Evolutionary conservation across 1,140 invertebrate genomes (phyloP).

Genomic region (Heliconius melpomene): DNA sequence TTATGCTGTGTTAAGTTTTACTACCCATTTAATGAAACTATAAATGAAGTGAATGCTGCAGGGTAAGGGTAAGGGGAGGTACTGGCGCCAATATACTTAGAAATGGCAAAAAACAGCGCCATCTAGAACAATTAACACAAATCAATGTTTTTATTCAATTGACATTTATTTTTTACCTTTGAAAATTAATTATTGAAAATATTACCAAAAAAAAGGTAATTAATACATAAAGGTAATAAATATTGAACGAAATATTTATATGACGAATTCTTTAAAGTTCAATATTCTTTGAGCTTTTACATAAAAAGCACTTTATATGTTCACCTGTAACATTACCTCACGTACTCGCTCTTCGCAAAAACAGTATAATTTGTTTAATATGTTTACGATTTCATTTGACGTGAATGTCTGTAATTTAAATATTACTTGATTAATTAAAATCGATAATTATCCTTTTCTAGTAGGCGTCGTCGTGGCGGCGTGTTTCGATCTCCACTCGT

Average conservation of each 20-base stretch:
- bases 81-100: neutral
- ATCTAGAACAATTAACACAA: neutral
- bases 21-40: too few relatives aligned
- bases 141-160: slow-evolving; percentile 4
- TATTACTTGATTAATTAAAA: neutral
- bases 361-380: neutral
- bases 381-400: slow-evolving; percentile 2
- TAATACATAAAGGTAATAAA: neutral
- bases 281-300: neutral
- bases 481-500: neutral
- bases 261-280: neutral
- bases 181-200: neutral
- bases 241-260: neutral
- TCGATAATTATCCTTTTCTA: neutral
- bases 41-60: too few relatives aligned
- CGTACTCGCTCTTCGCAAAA: slow-evolving; percentile 29
- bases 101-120: neutral
- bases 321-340: slow-evolving; percentile 57
- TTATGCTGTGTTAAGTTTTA: too few relatives aligned
- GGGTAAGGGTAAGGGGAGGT: neutral
- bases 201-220: neutral
- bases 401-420: neutral
- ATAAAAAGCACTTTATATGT: slow-evolving; percentile 6
- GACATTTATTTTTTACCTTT: neutral
- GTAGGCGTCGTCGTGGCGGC: too few relatives aligned